These are phyloP conservation scores for Hippopotamus amphibius DNA, from an alignment of 2,113 vertebrate species.

Conservation along the genomic window DNA sequence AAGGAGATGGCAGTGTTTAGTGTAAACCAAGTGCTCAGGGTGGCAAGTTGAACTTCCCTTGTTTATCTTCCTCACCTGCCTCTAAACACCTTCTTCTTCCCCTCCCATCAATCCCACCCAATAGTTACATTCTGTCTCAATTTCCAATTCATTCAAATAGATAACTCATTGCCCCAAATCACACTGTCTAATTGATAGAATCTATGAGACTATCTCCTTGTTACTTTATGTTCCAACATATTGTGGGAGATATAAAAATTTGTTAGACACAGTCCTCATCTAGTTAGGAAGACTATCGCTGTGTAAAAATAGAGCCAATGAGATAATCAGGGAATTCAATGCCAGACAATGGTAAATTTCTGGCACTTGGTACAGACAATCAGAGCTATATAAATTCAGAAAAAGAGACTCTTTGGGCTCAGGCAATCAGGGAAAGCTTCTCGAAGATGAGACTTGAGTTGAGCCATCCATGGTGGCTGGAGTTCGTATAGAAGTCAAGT, in stretches of 20 bases:
- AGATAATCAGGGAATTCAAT: not conserved
- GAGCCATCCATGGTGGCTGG: not conserved
- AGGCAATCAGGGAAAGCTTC: not conserved
- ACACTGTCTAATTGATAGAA: not conserved
- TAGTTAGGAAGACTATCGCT: not conserved
- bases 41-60: not conserved
- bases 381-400: not conserved
- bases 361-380: not conserved
- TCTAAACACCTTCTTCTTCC: not conserved
- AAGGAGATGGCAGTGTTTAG: not conserved
- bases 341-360: not conserved
- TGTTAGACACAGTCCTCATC: not conserved
- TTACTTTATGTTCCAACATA: not conserved
- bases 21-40: not conserved
- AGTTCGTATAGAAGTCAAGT: not conserved
- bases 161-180: not conserved
- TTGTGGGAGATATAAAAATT: not conserved
- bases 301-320: conserved; percentile 21
- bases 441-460: not conserved
- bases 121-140: not conserved
- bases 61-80: not conserved
- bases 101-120: not conserved
- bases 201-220: not conserved
- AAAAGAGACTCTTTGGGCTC: not conserved
- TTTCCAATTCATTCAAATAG: not conserved